These are phyloP conservation scores for Yponomeuta plumbellus DNA, from an alignment of 2,888 invertebrate species.

Conservation along the genomic window DNA sequence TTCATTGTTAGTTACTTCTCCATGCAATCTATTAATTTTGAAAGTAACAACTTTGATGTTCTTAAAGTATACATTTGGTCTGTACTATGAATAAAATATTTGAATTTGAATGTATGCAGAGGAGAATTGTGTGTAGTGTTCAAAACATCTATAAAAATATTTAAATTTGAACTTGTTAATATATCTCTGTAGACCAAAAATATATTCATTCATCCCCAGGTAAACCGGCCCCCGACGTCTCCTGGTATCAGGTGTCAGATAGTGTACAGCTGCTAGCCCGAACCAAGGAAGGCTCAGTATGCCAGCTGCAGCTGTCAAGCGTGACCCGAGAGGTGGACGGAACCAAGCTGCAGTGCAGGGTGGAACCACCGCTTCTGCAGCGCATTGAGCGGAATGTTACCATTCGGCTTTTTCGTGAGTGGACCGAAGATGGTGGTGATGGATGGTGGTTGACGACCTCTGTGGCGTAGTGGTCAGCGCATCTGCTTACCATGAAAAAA, in stretches of 20 bases:
- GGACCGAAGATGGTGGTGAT: not conserved
- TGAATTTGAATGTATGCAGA: too few relatives aligned
- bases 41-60: too few relatives aligned
- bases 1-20: too few relatives aligned
- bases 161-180: too few relatives aligned
- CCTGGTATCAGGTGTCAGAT: slow-evolving; percentile 81
- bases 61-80: too few relatives aligned
- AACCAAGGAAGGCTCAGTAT: slow-evolving; percentile 84
- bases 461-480: too few relatives aligned
- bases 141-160: too few relatives aligned
- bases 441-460: too few relatives aligned
- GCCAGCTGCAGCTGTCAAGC: slow-evolving; percentile 84
- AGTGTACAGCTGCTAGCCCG: slow-evolving; percentile 84
- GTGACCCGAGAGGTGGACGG: slow-evolving; percentile 84
- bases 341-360: slow-evolving; percentile 85
- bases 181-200: not conserved
- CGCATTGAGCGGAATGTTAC: slow-evolving; percentile 84
- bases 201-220: slow-evolving; percentile 68
- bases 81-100: too few relatives aligned
- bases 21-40: too few relatives aligned
- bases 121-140: too few relatives aligned
- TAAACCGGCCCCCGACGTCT: slow-evolving; percentile 86
- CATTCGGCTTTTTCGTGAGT: slow-evolving; percentile 83
- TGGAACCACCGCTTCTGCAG: slow-evolving; percentile 83
- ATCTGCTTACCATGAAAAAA: too few relatives aligned